These are phyloP conservation scores for Coccyzus lansbergi DNA, from an alignment of 2,797 vertebrate species.

Conservation along the genomic window DNA sequence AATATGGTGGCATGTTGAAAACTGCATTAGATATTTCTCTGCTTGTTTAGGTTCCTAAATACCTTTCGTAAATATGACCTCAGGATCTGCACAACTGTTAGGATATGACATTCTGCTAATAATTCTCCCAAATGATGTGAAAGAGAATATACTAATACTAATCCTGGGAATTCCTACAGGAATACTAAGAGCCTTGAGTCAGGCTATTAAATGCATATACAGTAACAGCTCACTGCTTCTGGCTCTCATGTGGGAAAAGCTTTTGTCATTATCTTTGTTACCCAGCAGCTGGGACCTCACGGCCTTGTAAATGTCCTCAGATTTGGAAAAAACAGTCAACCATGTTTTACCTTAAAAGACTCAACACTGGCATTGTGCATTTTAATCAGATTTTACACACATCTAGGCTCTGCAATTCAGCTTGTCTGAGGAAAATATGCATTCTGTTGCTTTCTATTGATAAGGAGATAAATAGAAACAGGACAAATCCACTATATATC, in stretches of 20 bases:
- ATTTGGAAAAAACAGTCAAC: conserved; percentile 47
- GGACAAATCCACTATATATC: conserved; percentile 26
- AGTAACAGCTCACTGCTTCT: not conserved
- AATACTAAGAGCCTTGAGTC: conserved; percentile 20
- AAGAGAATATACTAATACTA: not conserved
- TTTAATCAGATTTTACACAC: conserved; percentile 71
- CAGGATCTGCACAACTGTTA: not conserved
- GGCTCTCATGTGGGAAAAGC: conserved; percentile 14
- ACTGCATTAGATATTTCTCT: not conserved
- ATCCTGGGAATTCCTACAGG: not conserved
- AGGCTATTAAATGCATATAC: conserved; percentile 1
- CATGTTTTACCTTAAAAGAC: conserved; percentile 52
- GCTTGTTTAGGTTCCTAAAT: not conserved
- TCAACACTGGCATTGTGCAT: conserved; percentile 46
- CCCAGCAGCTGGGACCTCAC: conserved; percentile 35
- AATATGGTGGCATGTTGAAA: not conserved
- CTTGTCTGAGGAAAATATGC: conserved; percentile 39
- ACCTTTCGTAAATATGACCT: not conserved
- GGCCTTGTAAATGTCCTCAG: conserved; percentile 23
- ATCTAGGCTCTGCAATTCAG: conserved; percentile 53
- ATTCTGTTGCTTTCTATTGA: conserved; percentile 65
- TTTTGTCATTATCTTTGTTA: conserved; percentile 60
- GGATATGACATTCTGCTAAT: not conserved
- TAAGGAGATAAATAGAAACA: conserved; percentile 54
- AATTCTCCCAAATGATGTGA: not conserved